These are phyloP conservation scores for Nycticebus coucang DNA, from an alignment of 2,113 vertebrate species.

Conservation along the genomic window DNA sequence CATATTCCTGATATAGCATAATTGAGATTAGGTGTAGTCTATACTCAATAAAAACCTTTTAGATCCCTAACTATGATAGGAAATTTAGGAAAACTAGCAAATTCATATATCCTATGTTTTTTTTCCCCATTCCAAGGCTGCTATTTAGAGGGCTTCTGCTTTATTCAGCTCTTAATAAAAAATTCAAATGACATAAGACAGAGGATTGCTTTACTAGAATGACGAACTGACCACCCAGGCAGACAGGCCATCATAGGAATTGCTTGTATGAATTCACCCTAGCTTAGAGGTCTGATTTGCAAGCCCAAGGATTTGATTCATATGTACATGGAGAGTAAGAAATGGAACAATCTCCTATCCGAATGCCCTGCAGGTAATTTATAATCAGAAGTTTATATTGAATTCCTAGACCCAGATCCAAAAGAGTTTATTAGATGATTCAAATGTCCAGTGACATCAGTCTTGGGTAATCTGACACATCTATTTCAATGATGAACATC, in stretches of 20 bases:
- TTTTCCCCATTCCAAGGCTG: background rate
- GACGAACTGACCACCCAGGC: background rate
- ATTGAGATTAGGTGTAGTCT: background rate
- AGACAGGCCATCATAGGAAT: background rate
- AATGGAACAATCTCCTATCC: background rate
- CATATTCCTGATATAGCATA: background rate
- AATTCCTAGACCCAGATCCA: background rate
- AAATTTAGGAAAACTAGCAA: background rate
- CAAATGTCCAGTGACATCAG: background rate
- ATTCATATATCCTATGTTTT: background rate
- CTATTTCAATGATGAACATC: background rate
- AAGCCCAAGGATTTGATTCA: background rate
- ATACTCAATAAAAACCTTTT: constrained; percentile 1
- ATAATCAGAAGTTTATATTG: background rate
- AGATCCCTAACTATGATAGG: background rate
- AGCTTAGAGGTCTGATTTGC: background rate
- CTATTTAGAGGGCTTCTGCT: background rate
- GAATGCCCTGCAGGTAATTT: background rate
- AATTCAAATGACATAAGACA: background rate
- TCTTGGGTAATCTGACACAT: background rate
- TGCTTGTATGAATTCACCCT: background rate
- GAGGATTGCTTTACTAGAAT: background rate
- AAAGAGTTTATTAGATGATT: background rate
- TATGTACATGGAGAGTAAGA: background rate
- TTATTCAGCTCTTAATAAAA: background rate